Base-by-base conservation (phyloP, 2,797 vertebrate species). In the Syngnathus rostellatus region DNA sequence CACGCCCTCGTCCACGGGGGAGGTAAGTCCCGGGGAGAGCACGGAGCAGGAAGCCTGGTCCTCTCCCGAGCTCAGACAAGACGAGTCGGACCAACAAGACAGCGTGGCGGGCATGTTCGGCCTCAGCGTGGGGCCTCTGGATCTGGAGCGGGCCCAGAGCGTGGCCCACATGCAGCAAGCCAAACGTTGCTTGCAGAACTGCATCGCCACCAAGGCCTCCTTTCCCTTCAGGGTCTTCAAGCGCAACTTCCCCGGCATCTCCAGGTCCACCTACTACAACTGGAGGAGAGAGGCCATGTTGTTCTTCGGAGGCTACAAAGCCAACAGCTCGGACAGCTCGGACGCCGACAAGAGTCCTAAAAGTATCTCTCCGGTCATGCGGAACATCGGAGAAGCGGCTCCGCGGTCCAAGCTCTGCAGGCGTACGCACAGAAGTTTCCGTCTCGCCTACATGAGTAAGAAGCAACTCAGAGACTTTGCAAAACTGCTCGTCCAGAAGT, bases 241-340 rank as follows among this genome's bases (percentile, higher is more conserved):
- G 72, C 90, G 89, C 65, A 93, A 89, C 67, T 98, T 97, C 76
- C 95, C 96, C 0, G 94, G 95, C 59, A 95, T 98, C 75, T 98
- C 96, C 1, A 90, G 96, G 60, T 98, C 95, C 1, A 97, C 95
- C 10, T 98, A 98, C 77, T 98, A 98, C 86, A 98, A 98, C 78
- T 98, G 96, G 96, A 91, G 96, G 74, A 92, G 94, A 62, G 97
- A 98, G 83, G 96, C 95, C 19, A 87, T 98, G 86, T 31, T 89
- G 53, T 85, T 87, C 25, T 82, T 63, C 14, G 68, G 88, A 21
- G 78, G 84, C 2, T 91, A 85, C 76, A 91, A 90, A 79, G 80
- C 85, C 55, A 77, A 87, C 79, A 85, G 87, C 0, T 84, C 88
- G 39, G 90, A 91, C 63, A 81, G 88, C 72, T 88, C 85, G 0